phyloP scores from a whole-genome alignment of 2,113 vertebrate genomes.

The Chlamydotis undulata region DNA sequence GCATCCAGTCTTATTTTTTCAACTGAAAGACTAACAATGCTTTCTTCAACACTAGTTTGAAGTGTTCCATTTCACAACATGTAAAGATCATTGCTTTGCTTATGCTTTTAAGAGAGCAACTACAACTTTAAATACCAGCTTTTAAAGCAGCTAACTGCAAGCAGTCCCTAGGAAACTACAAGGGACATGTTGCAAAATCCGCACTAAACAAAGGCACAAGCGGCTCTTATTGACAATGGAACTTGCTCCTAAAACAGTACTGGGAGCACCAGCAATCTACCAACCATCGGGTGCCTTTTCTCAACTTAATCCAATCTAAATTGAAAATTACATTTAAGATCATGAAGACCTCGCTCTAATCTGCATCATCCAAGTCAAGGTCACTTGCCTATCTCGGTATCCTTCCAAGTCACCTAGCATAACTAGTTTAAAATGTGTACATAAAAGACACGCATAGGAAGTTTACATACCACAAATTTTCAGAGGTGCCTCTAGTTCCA shows the following conservation, averaged over 20 bases:
- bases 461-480: slow-evolving; percentile 90
- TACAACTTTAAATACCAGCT: background rate
- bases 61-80: background rate
- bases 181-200: background rate
- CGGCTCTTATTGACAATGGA: background rate
- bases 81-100: background rate
- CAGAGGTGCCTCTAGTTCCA: slow-evolving; percentile 92
- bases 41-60: background rate
- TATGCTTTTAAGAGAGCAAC: background rate
- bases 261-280: background rate
- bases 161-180: background rate
- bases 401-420: background rate
- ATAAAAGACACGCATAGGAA: background rate
- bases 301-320: background rate
- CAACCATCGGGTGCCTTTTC: background rate
- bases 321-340: background rate
- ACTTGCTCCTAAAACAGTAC: background rate
- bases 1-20: background rate
- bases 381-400: background rate
- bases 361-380: background rate
- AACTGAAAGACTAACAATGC: background rate
- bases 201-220: background rate
- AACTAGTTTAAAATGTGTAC: background rate
- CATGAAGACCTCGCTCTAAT: background rate
- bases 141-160: background rate